Percentiles rank a stretch among this genome's conserved stretches.
Evolutionary conservation across 2,888 invertebrate genomes (phyloP).

Genomic region (Apotomis turbidana): DNA sequence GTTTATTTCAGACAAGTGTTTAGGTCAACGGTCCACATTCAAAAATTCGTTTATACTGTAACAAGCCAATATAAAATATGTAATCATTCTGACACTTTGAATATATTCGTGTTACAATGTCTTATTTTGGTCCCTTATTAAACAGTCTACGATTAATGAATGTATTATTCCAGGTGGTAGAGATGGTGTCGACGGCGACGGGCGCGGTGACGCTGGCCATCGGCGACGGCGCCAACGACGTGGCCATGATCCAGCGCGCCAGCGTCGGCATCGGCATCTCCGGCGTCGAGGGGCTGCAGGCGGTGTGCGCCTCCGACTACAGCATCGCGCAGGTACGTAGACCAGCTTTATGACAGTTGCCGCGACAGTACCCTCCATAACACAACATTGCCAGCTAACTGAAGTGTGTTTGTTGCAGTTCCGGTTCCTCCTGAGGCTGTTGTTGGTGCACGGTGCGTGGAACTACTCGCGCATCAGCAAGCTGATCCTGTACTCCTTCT

Average conservation of each 20-base stretch:
- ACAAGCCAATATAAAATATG: no score
- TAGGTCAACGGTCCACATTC: no score
- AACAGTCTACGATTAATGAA: no score
- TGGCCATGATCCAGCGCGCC: conserved; percentile 86
- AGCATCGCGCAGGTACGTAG: conserved; percentile 92
- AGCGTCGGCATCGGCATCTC: no score
- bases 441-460: conserved; percentile 99
- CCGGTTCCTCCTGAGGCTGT: conserved; percentile 93
- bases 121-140: no score
- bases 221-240: conserved; percentile 98
- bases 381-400: neutral
- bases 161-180: conserved; percentile 86
- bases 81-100: no score
- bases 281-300: conserved; percentile 83
- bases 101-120: no score
- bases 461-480: conserved; percentile 99
- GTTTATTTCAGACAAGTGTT: no score
- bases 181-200: conserved; percentile 91
- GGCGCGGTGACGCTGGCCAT: conserved; percentile 95
- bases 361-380: neutral
- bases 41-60: no score
- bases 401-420: conserved; percentile 85
- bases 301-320: conserved; percentile 99
- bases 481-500: conserved; percentile 99
- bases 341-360: neutral